A percentile compares a stretch with the other conserved stretches of the same genome.
phyloP scores from a whole-genome alignment of 2,113 vertebrate species.

The Cololabis saira region DNA sequence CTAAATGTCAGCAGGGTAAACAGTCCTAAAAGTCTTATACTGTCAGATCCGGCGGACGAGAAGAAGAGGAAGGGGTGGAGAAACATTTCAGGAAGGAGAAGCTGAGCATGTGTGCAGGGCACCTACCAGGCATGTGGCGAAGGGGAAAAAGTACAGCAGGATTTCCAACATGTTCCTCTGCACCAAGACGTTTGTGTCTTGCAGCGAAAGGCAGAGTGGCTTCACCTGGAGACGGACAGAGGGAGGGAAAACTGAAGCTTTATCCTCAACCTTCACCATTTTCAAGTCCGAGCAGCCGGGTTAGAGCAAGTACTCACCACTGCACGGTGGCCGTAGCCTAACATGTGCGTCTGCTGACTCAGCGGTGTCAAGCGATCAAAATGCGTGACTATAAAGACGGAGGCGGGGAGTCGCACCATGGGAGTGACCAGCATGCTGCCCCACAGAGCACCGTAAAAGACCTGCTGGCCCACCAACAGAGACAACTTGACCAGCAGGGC shows the following conservation, averaged over 20 bases:
- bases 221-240: conserved; percentile 81
- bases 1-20: too few species aligned
- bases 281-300: too few species aligned
- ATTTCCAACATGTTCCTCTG: conserved; percentile 95
- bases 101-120: background rate
- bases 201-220: conserved; percentile 86
- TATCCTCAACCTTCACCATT: background rate
- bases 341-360: conserved; percentile 87
- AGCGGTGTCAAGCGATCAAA: conserved; percentile 84
- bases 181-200: conserved; percentile 95
- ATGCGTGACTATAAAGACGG: conserved; percentile 91
- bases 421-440: conserved; percentile 88
- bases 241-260: background rate
- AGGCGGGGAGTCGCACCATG: conserved; percentile 88
- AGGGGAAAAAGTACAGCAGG: conserved; percentile 93
- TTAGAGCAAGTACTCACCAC: conserved; percentile 82
- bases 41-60: too few species aligned
- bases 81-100: background rate
- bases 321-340: conserved; percentile 86
- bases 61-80: background rate
- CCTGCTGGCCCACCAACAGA: conserved; percentile 88
- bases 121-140: conserved; percentile 89
- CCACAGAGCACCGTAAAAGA: conserved; percentile 92
- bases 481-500: conserved; percentile 88
- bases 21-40: too few species aligned